phyloP scores from a whole-genome alignment of 2,113 vertebrate species.

The Buteo buteo region DNA sequence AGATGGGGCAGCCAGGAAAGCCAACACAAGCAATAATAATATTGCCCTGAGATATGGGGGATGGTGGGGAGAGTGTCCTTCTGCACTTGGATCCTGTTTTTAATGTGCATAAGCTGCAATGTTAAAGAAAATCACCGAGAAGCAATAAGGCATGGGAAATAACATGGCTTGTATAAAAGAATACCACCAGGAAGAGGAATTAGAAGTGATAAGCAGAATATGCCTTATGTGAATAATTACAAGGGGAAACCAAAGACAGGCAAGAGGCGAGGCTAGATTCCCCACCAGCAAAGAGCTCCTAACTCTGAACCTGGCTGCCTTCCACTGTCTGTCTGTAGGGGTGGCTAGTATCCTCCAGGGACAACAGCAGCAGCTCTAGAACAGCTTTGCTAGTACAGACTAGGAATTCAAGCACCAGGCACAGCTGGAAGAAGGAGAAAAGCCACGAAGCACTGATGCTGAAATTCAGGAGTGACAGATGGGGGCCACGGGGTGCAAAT shows the following conservation, averaged over 20 bases:
- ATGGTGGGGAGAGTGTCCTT: neutral
- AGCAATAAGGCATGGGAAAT: neutral
- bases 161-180: neutral
- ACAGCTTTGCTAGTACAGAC: neutral
- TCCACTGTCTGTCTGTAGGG: neutral
- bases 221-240: neutral
- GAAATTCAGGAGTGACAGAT: neutral
- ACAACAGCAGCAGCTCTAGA: neutral
- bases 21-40: neutral
- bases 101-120: neutral
- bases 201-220: neutral
- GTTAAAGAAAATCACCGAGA: neutral
- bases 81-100: constrained; percentile 30
- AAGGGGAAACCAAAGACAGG: neutral
- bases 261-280: neutral
- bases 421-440: neutral
- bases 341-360: neutral
- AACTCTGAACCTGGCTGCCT: neutral
- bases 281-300: neutral
- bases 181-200: neutral
- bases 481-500: neutral
- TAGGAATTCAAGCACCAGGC: neutral
- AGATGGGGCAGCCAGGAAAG: constrained; percentile 35
- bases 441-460: neutral
- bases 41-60: neutral